Base-by-base conservation (phyloP, 1,140 invertebrate genomes). In the Drosophila miranda region DNA sequence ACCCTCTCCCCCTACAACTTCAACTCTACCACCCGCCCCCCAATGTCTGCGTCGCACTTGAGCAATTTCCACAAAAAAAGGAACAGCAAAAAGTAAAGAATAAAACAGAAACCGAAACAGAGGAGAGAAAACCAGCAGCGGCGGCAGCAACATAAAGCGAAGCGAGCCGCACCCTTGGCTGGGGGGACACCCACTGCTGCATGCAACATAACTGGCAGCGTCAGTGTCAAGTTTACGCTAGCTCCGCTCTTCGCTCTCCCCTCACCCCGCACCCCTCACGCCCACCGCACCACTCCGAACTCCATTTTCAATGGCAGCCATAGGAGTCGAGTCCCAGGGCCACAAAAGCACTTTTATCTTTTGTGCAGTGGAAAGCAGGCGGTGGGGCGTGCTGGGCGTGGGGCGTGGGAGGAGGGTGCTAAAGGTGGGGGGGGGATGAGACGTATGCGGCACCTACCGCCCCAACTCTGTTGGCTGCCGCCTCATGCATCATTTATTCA, bases 171-270 rank as follows among this genome's bases (percentile, higher is more conserved):
- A 56, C 66, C 66, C 66, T 56, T 63, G 66, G 66, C 16, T 16
- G 16, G 13, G 9, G 16, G 23, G 11, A 13, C 34, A 38, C 34
- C 34, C 34, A 38, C 11, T 38, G 34, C 34, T 56, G 62, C 62
- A 68, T 53, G 30, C 74, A 73, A 58, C 72, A 68, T 76, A 84
- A 89, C 80, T 89, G 86, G 81, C 86, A 89, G 84, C 72, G 71
- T 76, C 86, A 89, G 84, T 89, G 86, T 89, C 86, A 89, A 89
- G 84, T 89, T 89, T 89, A 89, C 80, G 80, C 73, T 63, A 76
- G 64, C 67, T 66, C 21, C 34, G 14, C 42, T 57, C 69, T 46
- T n/a, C n/a, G n/a, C n/a, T n/a, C n/a, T n/a, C n/a, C n/a, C n/a
- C n/a, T n/a, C n/a, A 38, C 69, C 34, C 46, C 6, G 23, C 50